Evolutionary conservation across 1,140 invertebrate genomes (phyloP).

Genomic region (Brachionus rubens): DNA sequence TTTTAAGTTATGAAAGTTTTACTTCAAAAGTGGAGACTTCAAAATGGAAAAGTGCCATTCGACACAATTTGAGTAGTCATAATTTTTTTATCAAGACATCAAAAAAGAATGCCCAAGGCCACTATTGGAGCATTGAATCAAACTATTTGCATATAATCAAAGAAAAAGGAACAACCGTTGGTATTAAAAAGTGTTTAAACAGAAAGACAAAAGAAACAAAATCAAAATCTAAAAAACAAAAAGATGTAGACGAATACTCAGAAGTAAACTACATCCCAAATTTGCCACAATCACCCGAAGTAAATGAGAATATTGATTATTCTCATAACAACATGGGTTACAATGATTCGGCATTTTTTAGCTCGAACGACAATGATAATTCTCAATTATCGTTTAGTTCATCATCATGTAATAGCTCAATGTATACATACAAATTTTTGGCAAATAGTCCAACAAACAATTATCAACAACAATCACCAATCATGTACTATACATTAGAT

Average conservation of each 20-base stretch:
- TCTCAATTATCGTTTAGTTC: neutral
- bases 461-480: neutral
- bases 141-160: constrained; percentile 2
- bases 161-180: constrained; percentile 14
- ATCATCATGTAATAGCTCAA: neutral
- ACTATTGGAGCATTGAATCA: constrained; percentile 40
- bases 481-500: neutral
- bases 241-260: neutral
- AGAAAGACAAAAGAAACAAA: neutral
- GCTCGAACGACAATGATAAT: constrained; percentile 15
- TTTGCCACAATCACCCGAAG: too few relatives aligned
- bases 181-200: constrained; percentile 9
- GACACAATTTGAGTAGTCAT: constrained; percentile 36
- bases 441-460: neutral
- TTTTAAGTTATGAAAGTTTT: constrained; percentile 1
- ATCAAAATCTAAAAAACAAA: neutral
- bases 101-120: constrained; percentile 21
- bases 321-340: neutral
- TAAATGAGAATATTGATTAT: too few relatives aligned
- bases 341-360: constrained; percentile 41
- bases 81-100: constrained; percentile 43
- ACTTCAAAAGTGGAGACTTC: constrained; percentile 17
- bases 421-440: constrained; percentile 19
- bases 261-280: too few relatives aligned
- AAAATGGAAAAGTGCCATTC: constrained; percentile 41